phyloP scores from a whole-genome alignment of 1,140 invertebrate genomes.

The Ctenoplectra terminalis region DNA sequence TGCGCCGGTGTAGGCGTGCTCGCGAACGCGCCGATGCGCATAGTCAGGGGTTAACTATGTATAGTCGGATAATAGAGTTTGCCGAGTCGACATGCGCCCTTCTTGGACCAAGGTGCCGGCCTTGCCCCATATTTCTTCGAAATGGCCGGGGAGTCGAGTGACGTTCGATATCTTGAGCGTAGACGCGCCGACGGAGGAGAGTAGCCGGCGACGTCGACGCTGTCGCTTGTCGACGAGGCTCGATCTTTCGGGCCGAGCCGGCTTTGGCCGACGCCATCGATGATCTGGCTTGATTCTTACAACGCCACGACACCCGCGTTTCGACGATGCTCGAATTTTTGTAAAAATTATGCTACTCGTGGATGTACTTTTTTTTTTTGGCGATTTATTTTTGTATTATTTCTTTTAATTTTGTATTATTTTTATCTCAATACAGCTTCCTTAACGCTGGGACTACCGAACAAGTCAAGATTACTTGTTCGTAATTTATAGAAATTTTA shows the following conservation, averaged over 20 bases:
- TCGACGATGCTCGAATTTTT: too few relatives aligned
- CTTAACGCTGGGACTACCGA: too few relatives aligned
- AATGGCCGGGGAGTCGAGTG: conserved; percentile 65
- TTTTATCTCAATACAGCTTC: too few relatives aligned
- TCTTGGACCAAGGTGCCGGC: conserved; percentile 71
- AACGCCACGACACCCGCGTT: too few relatives aligned
- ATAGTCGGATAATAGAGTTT: conserved; percentile 70
- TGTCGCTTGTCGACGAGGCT: conserved; percentile 16
- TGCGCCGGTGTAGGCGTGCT: conserved; percentile 18
- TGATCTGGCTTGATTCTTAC: background rate
- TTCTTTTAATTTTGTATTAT: too few relatives aligned
- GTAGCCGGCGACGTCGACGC: conserved; percentile 24
- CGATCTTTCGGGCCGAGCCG: background rate
- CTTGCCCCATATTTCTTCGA: conserved; percentile 71
- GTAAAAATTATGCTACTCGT: too few relatives aligned
- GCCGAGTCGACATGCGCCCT: conserved; percentile 69
- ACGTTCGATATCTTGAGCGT: conserved; percentile 66
- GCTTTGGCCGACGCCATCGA: background rate
- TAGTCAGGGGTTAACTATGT: conserved; percentile 63
- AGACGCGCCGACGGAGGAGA: conserved; percentile 50
- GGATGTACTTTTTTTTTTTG: too few relatives aligned
- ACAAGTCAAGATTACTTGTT: too few relatives aligned
- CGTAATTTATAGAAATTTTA: too few relatives aligned
- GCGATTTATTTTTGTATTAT: too few relatives aligned
- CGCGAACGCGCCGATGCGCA: conserved; percentile 23